Percentiles rank a stretch among this genome's conserved stretches.
phyloP scores from a whole-genome alignment of 1,140 invertebrate genomes.

The Charaxes varanes region DNA sequence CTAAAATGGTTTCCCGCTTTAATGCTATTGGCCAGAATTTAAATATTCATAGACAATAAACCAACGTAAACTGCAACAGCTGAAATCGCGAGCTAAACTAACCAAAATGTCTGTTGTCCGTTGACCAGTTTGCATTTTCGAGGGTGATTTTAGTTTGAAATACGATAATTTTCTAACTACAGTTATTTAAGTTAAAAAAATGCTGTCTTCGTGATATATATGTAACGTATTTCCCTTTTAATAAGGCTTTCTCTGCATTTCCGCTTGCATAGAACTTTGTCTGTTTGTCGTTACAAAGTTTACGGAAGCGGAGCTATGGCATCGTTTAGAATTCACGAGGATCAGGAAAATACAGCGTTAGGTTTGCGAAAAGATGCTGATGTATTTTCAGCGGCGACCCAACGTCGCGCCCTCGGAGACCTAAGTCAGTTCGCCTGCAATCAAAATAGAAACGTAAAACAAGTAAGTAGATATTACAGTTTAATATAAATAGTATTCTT shows the following conservation, averaged over 20 bases:
- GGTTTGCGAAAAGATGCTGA: constrained; percentile 58
- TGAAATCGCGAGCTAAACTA: constrained; percentile 28
- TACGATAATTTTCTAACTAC: constrained; percentile 34
- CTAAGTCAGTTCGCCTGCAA: constrained; percentile 62
- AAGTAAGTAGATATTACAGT: constrained; percentile 47
- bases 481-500: too few species aligned
- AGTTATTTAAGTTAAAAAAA: constrained; percentile 35
- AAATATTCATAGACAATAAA: constrained; percentile 54
- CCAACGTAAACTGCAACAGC: constrained; percentile 64
- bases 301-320: constrained; percentile 74
- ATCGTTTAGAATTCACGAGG: constrained; percentile 79
- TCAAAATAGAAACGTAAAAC: constrained; percentile 57
- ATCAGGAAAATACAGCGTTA: constrained; percentile 77
- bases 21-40: constrained; percentile 49
- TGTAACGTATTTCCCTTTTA: constrained; percentile 31
- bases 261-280: constrained; percentile 25
- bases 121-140: constrained; percentile 58
- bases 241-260: constrained; percentile 31
- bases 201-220: constrained; percentile 35
- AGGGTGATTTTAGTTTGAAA: constrained; percentile 46
- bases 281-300: constrained; percentile 40
- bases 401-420: constrained; percentile 74
- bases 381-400: constrained; percentile 61
- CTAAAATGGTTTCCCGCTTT: neutral
- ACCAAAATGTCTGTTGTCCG: constrained; percentile 67